phyloP scores from a whole-genome alignment of 35 echinoderm and acorn worm genomes.

The Ophiothrix spiculata region DNA sequence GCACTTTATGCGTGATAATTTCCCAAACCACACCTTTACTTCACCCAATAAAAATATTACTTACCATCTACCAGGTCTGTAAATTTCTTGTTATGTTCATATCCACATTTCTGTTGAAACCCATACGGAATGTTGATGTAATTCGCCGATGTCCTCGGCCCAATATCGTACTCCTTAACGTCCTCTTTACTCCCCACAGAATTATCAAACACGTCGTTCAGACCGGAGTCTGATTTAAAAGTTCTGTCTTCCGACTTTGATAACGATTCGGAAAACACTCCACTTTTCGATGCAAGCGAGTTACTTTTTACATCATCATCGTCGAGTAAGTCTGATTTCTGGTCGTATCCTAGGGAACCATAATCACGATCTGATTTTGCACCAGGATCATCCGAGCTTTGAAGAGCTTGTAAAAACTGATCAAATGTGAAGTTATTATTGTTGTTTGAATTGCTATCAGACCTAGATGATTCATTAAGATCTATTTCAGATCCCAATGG shows the following conservation, averaged over 20 bases:
- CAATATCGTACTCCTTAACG: slow-evolving; percentile 2
- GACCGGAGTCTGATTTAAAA: not conserved
- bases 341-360: not conserved
- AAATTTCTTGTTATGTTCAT: slow-evolving; percentile 77
- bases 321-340: not conserved
- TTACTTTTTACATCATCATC: not conserved
- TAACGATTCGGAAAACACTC: not conserved
- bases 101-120: slow-evolving; percentile 53
- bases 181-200: not conserved
- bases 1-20: too few species aligned
- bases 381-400: not conserved
- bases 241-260: not conserved
- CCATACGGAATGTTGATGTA: slow-evolving; percentile 42
- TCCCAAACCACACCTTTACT: not conserved
- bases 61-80: slow-evolving; percentile 84
- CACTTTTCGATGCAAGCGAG: not conserved
- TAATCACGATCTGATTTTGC: not conserved
- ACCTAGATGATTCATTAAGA: too few species aligned
- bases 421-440: not conserved
- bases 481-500: too few species aligned
- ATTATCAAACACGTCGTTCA: not conserved
- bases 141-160: slow-evolving; percentile 8
- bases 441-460: not conserved
- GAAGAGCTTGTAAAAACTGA: not conserved
- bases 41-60: slow-evolving; percentile 1